These are phyloP conservation scores for Alethe diademata DNA, from an alignment of 2,113 vertebrate species.

Conservation along the genomic window DNA sequence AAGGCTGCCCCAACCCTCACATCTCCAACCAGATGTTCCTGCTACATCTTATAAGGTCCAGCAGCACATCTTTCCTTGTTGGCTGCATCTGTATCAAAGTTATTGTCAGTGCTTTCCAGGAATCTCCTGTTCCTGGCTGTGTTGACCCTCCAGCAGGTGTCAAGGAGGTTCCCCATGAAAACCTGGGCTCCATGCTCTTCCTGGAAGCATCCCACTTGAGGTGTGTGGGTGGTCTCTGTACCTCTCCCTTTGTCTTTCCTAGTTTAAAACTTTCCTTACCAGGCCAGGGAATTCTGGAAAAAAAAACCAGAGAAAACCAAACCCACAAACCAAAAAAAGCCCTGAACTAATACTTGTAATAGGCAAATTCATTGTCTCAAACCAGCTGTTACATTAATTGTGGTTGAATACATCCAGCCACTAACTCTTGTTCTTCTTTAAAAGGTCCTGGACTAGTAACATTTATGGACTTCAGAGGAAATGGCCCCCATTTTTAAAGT, in stretches of 20 bases:
- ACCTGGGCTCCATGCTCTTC: not conserved
- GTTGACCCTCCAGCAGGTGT: not conserved
- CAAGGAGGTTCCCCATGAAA: not conserved
- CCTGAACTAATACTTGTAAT: rapidly evolving
- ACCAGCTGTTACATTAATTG: not conserved
- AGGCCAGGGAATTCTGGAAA: not conserved
- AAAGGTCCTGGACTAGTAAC: not conserved
- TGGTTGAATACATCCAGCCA: not conserved
- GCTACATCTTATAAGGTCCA: not conserved
- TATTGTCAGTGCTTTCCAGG: not conserved
- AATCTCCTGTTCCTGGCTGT: not conserved
- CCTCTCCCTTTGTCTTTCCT: not conserved
- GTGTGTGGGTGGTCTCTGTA: not conserved
- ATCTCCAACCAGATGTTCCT: not conserved
- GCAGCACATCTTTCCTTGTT: not conserved
- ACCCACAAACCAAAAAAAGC: too few relatives aligned
- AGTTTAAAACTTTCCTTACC: not conserved
- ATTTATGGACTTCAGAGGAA: not conserved
- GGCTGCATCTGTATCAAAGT: not conserved
- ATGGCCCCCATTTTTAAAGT: not conserved
- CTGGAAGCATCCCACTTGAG: not conserved
- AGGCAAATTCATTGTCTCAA: not conserved
- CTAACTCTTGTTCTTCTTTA: not conserved
- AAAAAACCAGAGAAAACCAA: too few relatives aligned
- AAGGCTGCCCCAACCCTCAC: not conserved